phyloP scores from a whole-genome alignment of 2,113 vertebrate species.

The Microtus oregoni region DNA sequence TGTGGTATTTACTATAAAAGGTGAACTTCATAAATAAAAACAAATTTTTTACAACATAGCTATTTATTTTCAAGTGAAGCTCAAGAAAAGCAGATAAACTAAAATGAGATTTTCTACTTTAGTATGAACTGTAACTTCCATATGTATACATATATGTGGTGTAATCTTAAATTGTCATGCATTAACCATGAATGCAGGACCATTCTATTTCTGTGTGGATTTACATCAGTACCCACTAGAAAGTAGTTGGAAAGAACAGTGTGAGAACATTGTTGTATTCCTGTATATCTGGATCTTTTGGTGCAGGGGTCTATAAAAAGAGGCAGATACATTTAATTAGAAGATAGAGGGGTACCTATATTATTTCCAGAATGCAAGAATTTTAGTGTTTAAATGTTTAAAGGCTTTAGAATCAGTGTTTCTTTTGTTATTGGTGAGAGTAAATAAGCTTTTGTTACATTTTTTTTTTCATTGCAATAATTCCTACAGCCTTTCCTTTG shows the following conservation, averaged over 20 bases:
- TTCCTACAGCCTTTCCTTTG: background rate
- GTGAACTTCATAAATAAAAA: background rate
- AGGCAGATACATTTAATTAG: background rate
- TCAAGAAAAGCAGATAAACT: conserved; percentile 32
- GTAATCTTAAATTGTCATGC: conserved; percentile 2
- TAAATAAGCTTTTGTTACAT: background rate
- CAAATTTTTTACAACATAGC: background rate
- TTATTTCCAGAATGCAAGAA: background rate
- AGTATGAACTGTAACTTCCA: background rate
- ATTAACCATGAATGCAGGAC: conserved; percentile 21
- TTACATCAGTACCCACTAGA: background rate
- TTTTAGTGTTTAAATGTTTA: background rate
- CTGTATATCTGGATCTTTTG: background rate
- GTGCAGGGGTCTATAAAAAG: background rate
- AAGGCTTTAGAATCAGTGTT: background rate
- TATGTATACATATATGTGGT: background rate
- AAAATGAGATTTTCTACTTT: background rate
- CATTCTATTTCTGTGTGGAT: background rate
- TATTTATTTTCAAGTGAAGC: conserved; percentile 17
- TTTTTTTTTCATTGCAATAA: background rate
- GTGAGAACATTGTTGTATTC: background rate
- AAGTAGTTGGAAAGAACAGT: background rate
- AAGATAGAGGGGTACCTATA: background rate
- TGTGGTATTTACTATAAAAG: background rate
- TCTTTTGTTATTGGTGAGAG: background rate